Conservation (phyloP, 2,113 vertebrate genomes). For the Seriola dumerili region DNA sequence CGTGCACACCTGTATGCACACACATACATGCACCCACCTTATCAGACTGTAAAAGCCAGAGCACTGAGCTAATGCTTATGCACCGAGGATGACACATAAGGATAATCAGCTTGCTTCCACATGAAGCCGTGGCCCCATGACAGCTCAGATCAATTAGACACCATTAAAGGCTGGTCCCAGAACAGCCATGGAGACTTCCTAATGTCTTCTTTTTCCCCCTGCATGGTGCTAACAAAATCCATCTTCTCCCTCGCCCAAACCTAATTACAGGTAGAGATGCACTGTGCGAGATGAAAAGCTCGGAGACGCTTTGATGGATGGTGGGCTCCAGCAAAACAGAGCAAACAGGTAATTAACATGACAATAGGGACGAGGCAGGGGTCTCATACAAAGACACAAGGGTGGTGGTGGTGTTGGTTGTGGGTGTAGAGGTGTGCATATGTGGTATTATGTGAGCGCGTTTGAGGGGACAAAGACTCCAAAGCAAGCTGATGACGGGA, state of each 20-base stretch:
- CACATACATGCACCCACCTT: conserved; percentile 9
- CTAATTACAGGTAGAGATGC: conserved; percentile 82
- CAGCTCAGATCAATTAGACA: conserved; percentile 80
- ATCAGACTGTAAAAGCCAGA: conserved; percentile 38
- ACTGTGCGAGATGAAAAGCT: conserved; percentile 70
- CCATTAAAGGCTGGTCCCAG: conserved; percentile 75
- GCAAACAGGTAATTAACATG: conserved; percentile 77
- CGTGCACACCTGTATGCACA: conserved; percentile 27
- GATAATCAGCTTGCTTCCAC: conserved; percentile 68
- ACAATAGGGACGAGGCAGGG: conserved; percentile 74
- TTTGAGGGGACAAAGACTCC: conserved; percentile 43
- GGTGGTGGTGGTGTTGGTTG: conserved; percentile 27
- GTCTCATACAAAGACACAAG: conserved; percentile 74
- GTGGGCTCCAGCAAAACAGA: conserved; percentile 71
- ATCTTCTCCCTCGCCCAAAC: conserved; percentile 62
- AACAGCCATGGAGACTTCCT: conserved; percentile 73
- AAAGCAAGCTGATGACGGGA: conserved; percentile 29
- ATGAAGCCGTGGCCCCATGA: conserved; percentile 64
- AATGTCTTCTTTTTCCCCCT: conserved; percentile 66
- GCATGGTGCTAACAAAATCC: conserved; percentile 59
- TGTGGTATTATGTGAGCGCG: conserved; percentile 21
- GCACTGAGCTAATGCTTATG: conserved; percentile 37
- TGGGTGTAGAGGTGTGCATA: conserved; percentile 50
- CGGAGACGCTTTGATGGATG: conserved; percentile 72
- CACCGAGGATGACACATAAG: conserved; percentile 48